A percentile compares a stretch with the other conserved stretches of the same genome.
Evolutionary conservation across 2,797 vertebrate genomes (phyloP).

Genomic region (Pantherophis vulpinus): DNA sequence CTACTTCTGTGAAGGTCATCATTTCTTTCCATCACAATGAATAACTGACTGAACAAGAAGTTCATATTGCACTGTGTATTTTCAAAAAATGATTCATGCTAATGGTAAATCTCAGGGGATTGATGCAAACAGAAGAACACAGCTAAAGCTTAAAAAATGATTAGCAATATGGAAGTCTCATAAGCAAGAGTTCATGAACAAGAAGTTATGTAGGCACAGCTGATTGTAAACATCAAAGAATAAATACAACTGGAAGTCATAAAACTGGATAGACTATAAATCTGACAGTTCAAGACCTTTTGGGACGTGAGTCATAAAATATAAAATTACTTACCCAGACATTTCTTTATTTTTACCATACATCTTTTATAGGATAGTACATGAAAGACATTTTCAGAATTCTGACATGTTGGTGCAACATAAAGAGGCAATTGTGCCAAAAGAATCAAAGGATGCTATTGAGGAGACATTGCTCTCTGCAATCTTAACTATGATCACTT

Average conservation of each 20-base stretch:
- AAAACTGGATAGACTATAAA: slow-evolving; percentile 76
- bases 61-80: slow-evolving; percentile 70
- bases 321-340: slow-evolving; percentile 72
- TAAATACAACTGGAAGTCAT: slow-evolving; percentile 76
- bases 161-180: slow-evolving; percentile 72
- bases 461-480: slow-evolving; percentile 48
- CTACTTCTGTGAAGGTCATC: slow-evolving; percentile 75
- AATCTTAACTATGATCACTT: slow-evolving; percentile 33
- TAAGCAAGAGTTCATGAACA: slow-evolving; percentile 61
- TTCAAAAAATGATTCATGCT: slow-evolving; percentile 79
- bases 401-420: slow-evolving; percentile 61
- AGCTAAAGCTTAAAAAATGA: slow-evolving; percentile 77
- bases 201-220: slow-evolving; percentile 53
- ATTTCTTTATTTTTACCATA: slow-evolving; percentile 62
- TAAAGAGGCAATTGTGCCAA: slow-evolving; percentile 48
- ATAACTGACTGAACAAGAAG: slow-evolving; percentile 71
- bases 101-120: slow-evolving; percentile 73
- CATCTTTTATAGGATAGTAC: slow-evolving; percentile 62
- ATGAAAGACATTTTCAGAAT: slow-evolving; percentile 61
- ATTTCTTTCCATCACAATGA: slow-evolving; percentile 70
- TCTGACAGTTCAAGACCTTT: slow-evolving; percentile 78
- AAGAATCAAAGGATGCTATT: slow-evolving; percentile 46
- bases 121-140: slow-evolving; percentile 78
- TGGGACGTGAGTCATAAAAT: slow-evolving; percentile 71
- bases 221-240: slow-evolving; percentile 76